phyloP scores from a whole-genome alignment of 2,888 invertebrate genomes.

The Lithophane leautieri region DNA sequence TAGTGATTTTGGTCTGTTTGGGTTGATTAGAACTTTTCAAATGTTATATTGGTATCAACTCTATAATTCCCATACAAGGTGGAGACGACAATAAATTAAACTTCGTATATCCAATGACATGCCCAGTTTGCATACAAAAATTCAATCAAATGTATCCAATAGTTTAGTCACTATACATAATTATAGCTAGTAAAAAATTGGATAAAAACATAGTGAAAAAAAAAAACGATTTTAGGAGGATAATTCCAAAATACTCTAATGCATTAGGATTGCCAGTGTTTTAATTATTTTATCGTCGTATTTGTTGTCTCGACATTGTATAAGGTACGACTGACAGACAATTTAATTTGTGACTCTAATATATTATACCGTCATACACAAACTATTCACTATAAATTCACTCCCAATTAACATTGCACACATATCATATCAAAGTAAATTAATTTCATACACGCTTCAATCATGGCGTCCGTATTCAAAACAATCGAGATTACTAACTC shows the following conservation, averaged over 20 bases:
- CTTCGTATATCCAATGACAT: no score
- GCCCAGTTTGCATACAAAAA: background rate
- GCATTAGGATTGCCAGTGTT: background rate
- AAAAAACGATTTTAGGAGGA: background rate
- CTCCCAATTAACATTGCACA: conserved; percentile 4
- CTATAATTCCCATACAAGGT: background rate
- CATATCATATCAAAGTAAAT: conserved; percentile 30
- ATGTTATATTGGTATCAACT: background rate
- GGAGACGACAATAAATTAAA: background rate
- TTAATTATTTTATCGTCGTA: background rate
- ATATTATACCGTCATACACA: background rate
- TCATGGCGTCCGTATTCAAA: conserved; percentile 25
- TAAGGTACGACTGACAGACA: background rate
- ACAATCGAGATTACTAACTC: conserved; percentile 13
- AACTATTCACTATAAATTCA: background rate
- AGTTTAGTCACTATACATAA: no score
- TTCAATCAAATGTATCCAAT: background rate
- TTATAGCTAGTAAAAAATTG: no score
- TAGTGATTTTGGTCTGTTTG: background rate
- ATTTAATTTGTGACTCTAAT: background rate
- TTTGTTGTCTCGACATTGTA: background rate
- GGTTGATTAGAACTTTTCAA: conserved; percentile 10
- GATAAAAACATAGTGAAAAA: no score
- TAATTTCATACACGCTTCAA: conserved; percentile 19
- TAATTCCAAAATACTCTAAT: background rate